Evolutionary conservation across 1,140 invertebrate species (phyloP), one percentile per base, ranked within the genome.

Genomic region (Pteromalus puparum): DNA sequence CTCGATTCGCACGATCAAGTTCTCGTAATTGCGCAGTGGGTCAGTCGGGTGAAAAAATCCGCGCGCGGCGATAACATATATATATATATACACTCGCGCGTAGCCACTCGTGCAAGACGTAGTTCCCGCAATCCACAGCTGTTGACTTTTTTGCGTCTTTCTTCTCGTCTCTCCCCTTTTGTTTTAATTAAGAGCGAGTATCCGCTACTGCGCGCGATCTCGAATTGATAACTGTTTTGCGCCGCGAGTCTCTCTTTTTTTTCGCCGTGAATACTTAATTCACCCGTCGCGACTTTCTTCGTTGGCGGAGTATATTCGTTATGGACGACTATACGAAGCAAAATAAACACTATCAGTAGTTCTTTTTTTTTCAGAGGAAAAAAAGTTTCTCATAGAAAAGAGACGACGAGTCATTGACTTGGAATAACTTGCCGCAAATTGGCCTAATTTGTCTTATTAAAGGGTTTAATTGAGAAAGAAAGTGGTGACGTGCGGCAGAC

Each of bases 371-470:
- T 53, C 1, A 53, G 15, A 26, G 9, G 65, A 80, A 73, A 81
- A 81, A 72, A n/a, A n/a, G 53, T 81, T 81, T 81, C 48, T 34
- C 80, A 18, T 46, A 72, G 67, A 53, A 75, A 28, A 70, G 65
- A 68, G 30, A 34, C n/a, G 30, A 34, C 9, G 78, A 88, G 89
- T 87, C 86, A 74, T 88, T 89, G 88, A 86, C 86, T 86, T 77
- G 86, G 78, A 26, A 76, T 87, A 87, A 87, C 87, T 86, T 87
- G 7, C 18, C 86, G 75, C 26, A 88, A 90, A 91, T 90, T 90
- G 90, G 85, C 86, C 89, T 89, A 90, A 91, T 90, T 90, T 79
- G 81, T 84, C 87, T 90, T 90, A 89, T 90, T 89, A 89, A 75
- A 85, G 82, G 46, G 81, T 81, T 85, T 90, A 89, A 91, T 91